A percentile compares a stretch with the other conserved stretches of the same genome.
Evolutionary conservation across 2,797 vertebrate genomes (phyloP).

Genomic region (Danio kyathit): DNA sequence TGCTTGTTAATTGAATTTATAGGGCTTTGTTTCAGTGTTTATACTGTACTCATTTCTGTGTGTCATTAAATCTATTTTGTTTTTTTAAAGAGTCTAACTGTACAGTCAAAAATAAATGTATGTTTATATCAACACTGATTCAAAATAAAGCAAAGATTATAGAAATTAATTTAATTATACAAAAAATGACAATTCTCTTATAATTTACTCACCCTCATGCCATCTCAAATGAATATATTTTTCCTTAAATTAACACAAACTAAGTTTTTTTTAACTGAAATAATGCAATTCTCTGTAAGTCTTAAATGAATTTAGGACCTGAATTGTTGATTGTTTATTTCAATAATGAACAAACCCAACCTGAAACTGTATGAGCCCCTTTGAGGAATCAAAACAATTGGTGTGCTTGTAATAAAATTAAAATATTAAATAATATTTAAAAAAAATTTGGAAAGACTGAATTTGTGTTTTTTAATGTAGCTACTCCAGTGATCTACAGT

Average conservation of each 20-base stretch:
- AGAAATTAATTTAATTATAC: neutral
- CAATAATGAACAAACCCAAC: neutral
- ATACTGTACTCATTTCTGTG: neutral
- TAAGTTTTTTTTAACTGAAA: neutral
- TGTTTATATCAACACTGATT: too few species aligned
- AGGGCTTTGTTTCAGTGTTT: constrained; percentile 21
- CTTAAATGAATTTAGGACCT: too few species aligned
- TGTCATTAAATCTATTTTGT: neutral
- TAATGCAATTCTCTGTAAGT: too few species aligned
- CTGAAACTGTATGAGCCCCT: neutral
- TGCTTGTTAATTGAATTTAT: constrained; percentile 45
- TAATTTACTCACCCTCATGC: neutral
- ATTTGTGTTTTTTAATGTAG: too few species aligned
- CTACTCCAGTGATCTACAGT: too few species aligned
- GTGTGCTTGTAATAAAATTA: neutral
- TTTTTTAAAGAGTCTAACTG: neutral
- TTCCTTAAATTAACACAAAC: neutral
- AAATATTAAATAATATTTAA: too few species aligned
- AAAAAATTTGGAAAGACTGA: too few species aligned
- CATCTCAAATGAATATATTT: neutral
- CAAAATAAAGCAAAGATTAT: too few species aligned
- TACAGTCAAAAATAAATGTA: neutral
- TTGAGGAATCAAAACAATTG: neutral
- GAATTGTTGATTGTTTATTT: too few species aligned
- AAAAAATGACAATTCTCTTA: neutral